Conservation (phyloP, 35 echinoderm and acorn worm genomes). For the Hemicentrotus pulcherrimus region DNA sequence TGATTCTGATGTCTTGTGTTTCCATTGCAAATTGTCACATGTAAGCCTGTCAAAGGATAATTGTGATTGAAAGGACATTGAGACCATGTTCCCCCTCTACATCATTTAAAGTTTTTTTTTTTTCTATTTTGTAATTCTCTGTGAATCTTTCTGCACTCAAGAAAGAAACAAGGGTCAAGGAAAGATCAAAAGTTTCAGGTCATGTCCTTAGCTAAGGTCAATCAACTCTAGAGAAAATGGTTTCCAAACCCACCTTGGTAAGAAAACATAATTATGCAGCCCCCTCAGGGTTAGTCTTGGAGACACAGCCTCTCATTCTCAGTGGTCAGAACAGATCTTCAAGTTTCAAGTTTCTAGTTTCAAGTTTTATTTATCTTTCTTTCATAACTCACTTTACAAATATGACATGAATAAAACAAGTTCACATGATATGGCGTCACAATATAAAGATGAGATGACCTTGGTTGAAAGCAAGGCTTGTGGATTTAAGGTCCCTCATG, state of each 20-base stretch:
- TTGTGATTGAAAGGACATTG: not conserved
- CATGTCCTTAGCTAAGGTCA: conserved; percentile 9
- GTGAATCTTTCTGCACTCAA: conserved; percentile 1
- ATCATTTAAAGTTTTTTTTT: not conserved
- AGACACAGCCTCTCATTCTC: not conserved
- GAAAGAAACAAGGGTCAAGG: not conserved
- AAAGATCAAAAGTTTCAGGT: not conserved
- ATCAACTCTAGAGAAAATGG: not conserved
- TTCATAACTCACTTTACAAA: no score
- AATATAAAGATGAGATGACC: no score
- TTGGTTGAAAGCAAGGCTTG: no score
- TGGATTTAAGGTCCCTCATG: no score
- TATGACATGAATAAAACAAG: no score
- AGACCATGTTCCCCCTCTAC: not conserved
- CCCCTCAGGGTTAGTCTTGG: not conserved
- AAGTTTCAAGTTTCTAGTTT: no score
- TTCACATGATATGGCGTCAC: no score
- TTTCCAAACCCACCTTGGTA: conserved; percentile 3
- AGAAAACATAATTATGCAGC: conserved; percentile 15
- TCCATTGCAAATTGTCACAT: not conserved
- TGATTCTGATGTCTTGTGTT: not conserved
- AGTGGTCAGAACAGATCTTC: not conserved
- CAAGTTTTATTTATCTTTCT: no score
- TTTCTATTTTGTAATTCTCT: not conserved
- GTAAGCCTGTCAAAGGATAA: not conserved